phyloP scores from a whole-genome alignment of 1,140 invertebrate species.

The Centruroides vittatus region DNA sequence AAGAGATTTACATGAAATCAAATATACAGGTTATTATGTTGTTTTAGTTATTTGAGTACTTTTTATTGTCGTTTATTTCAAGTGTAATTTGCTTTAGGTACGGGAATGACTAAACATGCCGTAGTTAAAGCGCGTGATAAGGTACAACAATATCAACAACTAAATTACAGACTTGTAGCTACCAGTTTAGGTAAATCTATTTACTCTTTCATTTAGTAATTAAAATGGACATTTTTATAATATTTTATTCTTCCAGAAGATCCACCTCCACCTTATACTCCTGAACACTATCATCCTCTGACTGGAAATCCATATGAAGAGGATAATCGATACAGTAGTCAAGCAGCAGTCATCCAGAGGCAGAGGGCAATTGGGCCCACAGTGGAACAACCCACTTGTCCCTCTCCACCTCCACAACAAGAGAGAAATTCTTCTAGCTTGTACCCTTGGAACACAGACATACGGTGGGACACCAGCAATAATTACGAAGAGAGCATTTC shows the following conservation, averaged over 20 bases:
- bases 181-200: slow-evolving; percentile 12
- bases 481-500: slow-evolving; percentile 18
- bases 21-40: slow-evolving; percentile 30
- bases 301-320: slow-evolving; percentile 14
- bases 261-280: slow-evolving; percentile 20
- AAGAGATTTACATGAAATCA: slow-evolving; percentile 32
- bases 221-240: background rate
- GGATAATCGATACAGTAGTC: slow-evolving; percentile 12
- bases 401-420: slow-evolving; percentile 6
- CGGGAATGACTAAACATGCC: slow-evolving; percentile 26
- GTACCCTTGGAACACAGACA: background rate
- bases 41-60: background rate
- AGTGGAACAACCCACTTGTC: slow-evolving; percentile 6
- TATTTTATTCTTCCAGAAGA: slow-evolving; percentile 13
- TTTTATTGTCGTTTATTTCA: slow-evolving; percentile 1
- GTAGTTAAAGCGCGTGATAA: slow-evolving; percentile 29
- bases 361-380: slow-evolving; percentile 1
- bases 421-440: slow-evolving; percentile 4
- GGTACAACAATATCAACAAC: slow-evolving; percentile 22
- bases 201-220: background rate
- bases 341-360: slow-evolving; percentile 8
- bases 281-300: slow-evolving; percentile 15
- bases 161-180: slow-evolving; percentile 15
- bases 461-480: background rate
- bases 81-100: slow-evolving; percentile 21